A percentile compares a stretch with the other conserved stretches of the same genome.
Conservation (phyloP, 2,888 invertebrate species). For the Halictus ligatus region DNA sequence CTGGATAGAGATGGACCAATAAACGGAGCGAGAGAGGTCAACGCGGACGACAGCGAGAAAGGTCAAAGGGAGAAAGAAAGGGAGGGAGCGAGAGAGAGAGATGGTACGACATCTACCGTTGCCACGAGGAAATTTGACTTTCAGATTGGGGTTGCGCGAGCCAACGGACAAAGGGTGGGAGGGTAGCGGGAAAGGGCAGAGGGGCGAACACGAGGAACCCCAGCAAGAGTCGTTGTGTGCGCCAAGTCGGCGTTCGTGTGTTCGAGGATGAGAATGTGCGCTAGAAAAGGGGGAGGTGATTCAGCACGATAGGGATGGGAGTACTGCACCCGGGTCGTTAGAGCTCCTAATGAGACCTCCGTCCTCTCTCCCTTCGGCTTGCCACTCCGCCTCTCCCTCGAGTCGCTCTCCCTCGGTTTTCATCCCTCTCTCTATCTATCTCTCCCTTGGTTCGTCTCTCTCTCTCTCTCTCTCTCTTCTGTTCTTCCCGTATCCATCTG, state of each 20-base stretch:
- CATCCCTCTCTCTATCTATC: conserved; percentile 7
- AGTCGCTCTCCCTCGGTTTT: conserved; percentile 17
- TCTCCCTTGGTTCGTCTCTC: conserved; percentile 21
- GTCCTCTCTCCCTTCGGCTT: conserved; percentile 44
- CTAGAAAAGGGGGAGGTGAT: conserved; percentile 75
- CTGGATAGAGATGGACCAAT: conserved; percentile 5
- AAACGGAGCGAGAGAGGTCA: conserved; percentile 8
- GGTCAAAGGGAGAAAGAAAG: conserved; percentile 1
- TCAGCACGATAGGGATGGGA: conserved; percentile 76
- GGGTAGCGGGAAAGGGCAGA: conserved; percentile 27
- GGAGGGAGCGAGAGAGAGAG: conserved; percentile 24
- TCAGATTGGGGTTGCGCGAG: conserved; percentile 79
- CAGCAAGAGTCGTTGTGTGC: conserved; percentile 62
- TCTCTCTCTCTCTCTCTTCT: conserved; percentile 30
- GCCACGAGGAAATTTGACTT: conserved; percentile 81
- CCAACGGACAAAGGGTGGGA: conserved; percentile 64
- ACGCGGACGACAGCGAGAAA: background rate
- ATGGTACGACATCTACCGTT: conserved; percentile 69
- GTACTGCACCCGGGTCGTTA: conserved; percentile 82
- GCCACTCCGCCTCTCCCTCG: conserved; percentile 51
- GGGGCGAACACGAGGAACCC: conserved; percentile 60
- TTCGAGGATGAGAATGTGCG: conserved; percentile 62
- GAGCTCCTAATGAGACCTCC: conserved; percentile 83
- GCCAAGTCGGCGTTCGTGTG: conserved; percentile 63
- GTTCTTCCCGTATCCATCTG: conserved; percentile 10